These are phyloP conservation scores for Fabriciana adippe DNA, from an alignment of 2,888 invertebrate species.

Conservation along the genomic window DNA sequence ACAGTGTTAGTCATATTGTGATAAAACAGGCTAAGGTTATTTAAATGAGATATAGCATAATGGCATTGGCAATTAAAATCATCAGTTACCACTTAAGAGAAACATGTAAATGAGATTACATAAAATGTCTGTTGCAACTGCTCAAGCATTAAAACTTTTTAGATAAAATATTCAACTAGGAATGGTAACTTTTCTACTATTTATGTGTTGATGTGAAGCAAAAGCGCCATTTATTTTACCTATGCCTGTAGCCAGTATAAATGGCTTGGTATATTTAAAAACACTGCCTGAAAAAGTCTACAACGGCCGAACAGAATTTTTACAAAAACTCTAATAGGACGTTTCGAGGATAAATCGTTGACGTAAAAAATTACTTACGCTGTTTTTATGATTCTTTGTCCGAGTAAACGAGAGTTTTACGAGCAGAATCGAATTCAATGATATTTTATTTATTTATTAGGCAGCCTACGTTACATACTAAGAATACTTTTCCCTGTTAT, in stretches of 20 bases:
- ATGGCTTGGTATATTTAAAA: constrained; percentile 18
- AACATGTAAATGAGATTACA: constrained; percentile 9
- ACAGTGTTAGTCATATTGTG: too few relatives aligned
- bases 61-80: constrained; percentile 9
- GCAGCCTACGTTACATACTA: constrained; percentile 10
- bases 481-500: too few relatives aligned
- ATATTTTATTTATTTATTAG: constrained; percentile 22
- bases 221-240: constrained; percentile 10
- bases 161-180: not conserved
- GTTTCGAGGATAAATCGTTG: constrained; percentile 32
- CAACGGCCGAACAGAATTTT: constrained; percentile 23
- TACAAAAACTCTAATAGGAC: constrained; percentile 29
- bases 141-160: not conserved
- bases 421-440: constrained; percentile 25
- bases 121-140: not conserved
- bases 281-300: constrained; percentile 16
- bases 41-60: constrained; percentile 3
- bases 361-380: constrained; percentile 39
- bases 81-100: constrained; percentile 6
- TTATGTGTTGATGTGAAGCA: not conserved
- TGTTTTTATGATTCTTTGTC: constrained; percentile 35
- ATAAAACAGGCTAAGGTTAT: not conserved
- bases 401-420: constrained; percentile 35
- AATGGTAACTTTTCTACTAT: not conserved
- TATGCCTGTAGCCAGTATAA: constrained; percentile 7